These are phyloP conservation scores for Punctoribates punctum DNA, from an alignment of 2,888 invertebrate species.

Conservation along the genomic window DNA sequence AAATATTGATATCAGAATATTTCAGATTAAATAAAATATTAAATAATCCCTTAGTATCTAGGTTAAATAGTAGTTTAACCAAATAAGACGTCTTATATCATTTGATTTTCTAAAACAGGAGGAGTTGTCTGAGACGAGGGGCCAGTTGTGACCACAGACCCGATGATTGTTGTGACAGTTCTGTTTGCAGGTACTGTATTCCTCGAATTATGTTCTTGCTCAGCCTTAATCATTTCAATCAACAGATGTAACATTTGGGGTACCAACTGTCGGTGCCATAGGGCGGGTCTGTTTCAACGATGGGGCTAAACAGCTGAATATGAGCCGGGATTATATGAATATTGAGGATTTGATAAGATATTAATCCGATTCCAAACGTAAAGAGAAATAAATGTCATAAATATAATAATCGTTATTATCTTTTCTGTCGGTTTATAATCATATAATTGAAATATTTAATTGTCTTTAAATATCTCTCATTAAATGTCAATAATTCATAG, in stretches of 20 bases:
- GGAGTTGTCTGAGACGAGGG: slow-evolving; percentile 18
- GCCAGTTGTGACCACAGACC: slow-evolving; percentile 29
- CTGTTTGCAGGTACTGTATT: slow-evolving; percentile 14
- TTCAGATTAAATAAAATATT: no score
- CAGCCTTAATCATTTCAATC: not conserved
- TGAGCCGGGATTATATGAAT: not conserved
- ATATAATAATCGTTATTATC: no score
- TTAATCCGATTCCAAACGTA: not conserved
- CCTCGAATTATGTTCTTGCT: no score
- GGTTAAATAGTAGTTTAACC: no score
- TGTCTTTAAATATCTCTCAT: no score
- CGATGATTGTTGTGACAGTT: slow-evolving; percentile 20
- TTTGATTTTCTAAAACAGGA: not conserved
- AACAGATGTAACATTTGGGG: slow-evolving; percentile 20
- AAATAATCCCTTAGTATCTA: no score
- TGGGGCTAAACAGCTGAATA: not conserved
- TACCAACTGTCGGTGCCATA: slow-evolving; percentile 16
- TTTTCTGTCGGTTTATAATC: no score
- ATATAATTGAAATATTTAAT: no score
- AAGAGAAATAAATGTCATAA: not conserved
- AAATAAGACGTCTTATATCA: not conserved
- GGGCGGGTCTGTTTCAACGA: slow-evolving; percentile 16
- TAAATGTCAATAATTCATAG: no score
- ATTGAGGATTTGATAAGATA: not conserved
- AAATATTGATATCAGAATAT: no score